Evolutionary conservation across 2,888 invertebrate species (phyloP).

Genomic region (Phasia obesa): DNA sequence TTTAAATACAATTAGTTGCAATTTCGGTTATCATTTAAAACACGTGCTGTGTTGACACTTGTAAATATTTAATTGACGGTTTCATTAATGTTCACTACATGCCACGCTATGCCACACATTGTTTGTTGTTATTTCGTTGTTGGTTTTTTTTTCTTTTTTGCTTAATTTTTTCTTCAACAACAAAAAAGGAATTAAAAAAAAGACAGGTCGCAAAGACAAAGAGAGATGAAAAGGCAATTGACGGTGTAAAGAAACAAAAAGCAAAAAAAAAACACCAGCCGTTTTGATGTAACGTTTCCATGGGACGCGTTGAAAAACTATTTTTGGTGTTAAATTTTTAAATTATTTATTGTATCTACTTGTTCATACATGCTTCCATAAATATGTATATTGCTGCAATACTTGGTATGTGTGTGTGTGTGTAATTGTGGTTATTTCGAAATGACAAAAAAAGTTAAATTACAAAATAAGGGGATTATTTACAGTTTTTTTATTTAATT

Average conservation of each 20-base stretch:
- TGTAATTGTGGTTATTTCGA: constrained; percentile 5
- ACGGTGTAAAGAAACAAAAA: constrained; percentile 25
- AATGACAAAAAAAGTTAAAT: constrained; percentile 27
- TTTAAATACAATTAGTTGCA: constrained; percentile 69
- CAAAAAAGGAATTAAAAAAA: not conserved
- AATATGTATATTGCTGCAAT: not conserved
- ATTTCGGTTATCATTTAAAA: constrained; percentile 71
- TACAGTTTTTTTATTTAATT: constrained; percentile 17
- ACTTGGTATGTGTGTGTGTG: not conserved
- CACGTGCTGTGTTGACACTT: constrained; percentile 71
- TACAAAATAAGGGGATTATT: constrained; percentile 45
- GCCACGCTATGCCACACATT: constrained; percentile 69
- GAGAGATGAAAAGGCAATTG: constrained; percentile 21
- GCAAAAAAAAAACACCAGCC: constrained; percentile 11
- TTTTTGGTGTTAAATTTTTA: constrained; percentile 60
- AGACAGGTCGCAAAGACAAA: constrained; percentile 25
- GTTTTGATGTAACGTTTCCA: constrained; percentile 60
- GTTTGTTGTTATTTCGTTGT: constrained; percentile 46
- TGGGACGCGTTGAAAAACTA: constrained; percentile 59
- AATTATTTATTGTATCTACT: constrained; percentile 47
- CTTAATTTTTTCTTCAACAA: constrained; percentile 22
- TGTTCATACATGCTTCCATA: constrained; percentile 39
- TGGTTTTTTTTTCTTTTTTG: constrained; percentile 3
- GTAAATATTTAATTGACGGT: constrained; percentile 71
- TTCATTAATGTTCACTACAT: constrained; percentile 68